These are phyloP conservation scores for Periophthalmus magnuspinnatus DNA, from an alignment of 2,797 vertebrate species.

Conservation along the genomic window DNA sequence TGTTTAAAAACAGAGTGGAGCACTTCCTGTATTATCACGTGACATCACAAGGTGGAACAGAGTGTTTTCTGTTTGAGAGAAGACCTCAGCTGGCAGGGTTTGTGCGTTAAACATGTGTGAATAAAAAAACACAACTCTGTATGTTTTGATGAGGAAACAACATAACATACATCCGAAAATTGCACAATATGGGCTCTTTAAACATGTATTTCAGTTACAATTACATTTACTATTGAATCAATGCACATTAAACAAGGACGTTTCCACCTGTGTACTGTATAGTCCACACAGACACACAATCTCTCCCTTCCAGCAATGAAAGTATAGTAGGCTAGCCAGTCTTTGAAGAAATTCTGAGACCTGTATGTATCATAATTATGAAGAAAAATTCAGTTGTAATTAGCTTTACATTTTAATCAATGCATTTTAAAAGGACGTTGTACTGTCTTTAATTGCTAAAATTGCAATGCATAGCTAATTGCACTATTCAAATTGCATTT, in stretches of 20 bases:
- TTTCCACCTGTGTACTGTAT: not conserved
- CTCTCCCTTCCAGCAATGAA: not conserved
- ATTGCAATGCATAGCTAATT: not conserved
- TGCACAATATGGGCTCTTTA: not conserved
- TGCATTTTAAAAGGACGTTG: not conserved
- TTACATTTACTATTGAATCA: too few species aligned
- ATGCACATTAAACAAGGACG: too few species aligned
- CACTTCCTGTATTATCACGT: too few species aligned
- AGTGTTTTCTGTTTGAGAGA: too few species aligned
- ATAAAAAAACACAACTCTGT: too few species aligned
- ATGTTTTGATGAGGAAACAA: too few species aligned
- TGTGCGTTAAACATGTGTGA: too few species aligned
- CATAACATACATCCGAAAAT: too few species aligned
- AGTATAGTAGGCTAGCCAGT: not conserved
- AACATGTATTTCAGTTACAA: not conserved
- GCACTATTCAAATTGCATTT: not conserved
- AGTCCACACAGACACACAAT: not conserved
- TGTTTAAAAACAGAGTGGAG: too few species aligned
- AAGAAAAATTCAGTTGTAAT: not conserved
- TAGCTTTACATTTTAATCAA: not conserved
- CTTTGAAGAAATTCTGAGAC: not conserved
- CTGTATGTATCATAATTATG: not conserved
- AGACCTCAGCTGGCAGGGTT: too few species aligned
- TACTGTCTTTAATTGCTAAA: not conserved
- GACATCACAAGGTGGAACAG: too few species aligned